Conservation (phyloP, 2,888 invertebrate species). For the Litoditis marina region DNA sequence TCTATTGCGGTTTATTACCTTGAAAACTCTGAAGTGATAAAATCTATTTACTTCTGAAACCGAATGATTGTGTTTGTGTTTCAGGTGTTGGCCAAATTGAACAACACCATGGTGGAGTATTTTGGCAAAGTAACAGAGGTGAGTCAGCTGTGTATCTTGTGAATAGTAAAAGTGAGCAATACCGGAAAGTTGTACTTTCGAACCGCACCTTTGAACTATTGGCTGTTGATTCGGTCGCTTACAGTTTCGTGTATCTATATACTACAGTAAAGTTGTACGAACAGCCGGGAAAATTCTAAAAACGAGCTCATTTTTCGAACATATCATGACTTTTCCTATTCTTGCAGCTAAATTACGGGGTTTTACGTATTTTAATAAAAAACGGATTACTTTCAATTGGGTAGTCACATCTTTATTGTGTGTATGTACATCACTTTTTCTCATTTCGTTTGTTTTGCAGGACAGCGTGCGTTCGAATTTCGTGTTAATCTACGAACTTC, state of each 20-base stretch:
- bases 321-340: background rate
- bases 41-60: conserved; percentile 2
- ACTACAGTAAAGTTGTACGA: too few relatives aligned
- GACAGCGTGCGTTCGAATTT: conserved; percentile 99
- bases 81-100: conserved; percentile 90
- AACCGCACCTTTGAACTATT: too few relatives aligned
- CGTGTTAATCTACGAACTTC: conserved; percentile 95
- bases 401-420: background rate
- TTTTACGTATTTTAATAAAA: background rate
- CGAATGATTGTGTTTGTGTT: background rate
- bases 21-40: too few relatives aligned
- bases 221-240: too few relatives aligned
- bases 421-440: background rate
- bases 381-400: background rate
- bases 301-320: background rate
- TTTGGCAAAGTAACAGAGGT: conserved; percentile 94
- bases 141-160: too few relatives aligned
- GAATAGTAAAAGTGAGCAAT: too few relatives aligned
- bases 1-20: too few relatives aligned
- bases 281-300: too few relatives aligned
- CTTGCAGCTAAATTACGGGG: background rate
- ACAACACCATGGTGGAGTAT: conserved; percentile 91
- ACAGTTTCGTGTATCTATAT: too few relatives aligned
- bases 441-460: conserved; percentile 1
- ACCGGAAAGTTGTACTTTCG: too few relatives aligned